These are phyloP conservation scores for Silurus asotus DNA, from an alignment of 2,113 vertebrate species.

Conservation along the genomic window DNA sequence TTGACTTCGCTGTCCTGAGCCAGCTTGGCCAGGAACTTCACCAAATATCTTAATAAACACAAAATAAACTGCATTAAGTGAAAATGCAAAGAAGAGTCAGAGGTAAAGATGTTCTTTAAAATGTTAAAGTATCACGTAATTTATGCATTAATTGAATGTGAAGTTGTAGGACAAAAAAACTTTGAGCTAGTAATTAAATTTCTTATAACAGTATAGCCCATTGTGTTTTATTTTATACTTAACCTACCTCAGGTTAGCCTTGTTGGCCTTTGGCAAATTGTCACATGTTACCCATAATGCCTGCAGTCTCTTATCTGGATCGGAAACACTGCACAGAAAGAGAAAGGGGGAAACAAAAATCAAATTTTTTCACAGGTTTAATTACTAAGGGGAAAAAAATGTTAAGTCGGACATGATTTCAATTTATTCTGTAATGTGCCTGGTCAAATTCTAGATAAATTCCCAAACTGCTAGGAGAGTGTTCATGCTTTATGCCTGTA, in stretches of 20 bases:
- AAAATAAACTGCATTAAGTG: neutral
- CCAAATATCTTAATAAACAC: slow-evolving; percentile 83
- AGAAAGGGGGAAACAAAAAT: slow-evolving; percentile 7
- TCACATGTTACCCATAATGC: slow-evolving; percentile 92
- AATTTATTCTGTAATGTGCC: neutral
- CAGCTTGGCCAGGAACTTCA: slow-evolving; percentile 94
- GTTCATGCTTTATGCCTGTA: neutral
- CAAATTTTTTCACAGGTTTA: neutral
- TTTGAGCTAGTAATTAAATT: neutral
- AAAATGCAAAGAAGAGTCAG: neutral
- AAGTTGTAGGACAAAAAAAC: neutral
- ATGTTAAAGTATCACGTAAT: neutral
- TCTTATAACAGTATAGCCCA: neutral
- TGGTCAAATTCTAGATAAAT: neutral
- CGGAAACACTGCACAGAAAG: slow-evolving; percentile 78
- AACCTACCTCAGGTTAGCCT: slow-evolving; percentile 87
- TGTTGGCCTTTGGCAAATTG: slow-evolving; percentile 85
- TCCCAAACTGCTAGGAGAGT: neutral
- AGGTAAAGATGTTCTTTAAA: neutral
- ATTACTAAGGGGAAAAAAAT: neutral
- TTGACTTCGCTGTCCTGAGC: slow-evolving; percentile 91
- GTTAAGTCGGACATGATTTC: neutral
- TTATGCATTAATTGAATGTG: neutral
- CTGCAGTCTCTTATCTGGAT: slow-evolving; percentile 93
- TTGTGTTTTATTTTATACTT: neutral